Base-by-base conservation (phyloP, 2,113 vertebrate genomes). In the Pungitius pungitius region DNA sequence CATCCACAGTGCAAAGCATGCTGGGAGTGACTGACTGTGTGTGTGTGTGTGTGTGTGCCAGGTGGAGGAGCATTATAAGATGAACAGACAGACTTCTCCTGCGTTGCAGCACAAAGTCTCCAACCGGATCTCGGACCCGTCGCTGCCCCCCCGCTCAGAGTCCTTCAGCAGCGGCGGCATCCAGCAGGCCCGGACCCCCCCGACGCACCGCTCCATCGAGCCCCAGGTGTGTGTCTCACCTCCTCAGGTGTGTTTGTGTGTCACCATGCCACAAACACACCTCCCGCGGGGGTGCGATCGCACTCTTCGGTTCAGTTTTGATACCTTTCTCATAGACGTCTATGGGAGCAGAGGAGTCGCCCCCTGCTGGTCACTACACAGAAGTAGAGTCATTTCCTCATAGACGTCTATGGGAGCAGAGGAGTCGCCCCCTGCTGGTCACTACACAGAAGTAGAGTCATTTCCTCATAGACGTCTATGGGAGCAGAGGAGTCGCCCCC, bases 111-210 rank as follows among this genome's bases (percentile, higher is more conserved):
- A 99, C 70, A 99, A 99, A 84, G 96, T 97, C 84, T 96, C 97
- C 77, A 99, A 99, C 93, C 95, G 98, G 82, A 98, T 99, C 88
- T 99, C 98, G 0, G 98, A 99, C 89, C 98, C 98, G 42, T 95
- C 95, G 73, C 93, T 99, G 88, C 98, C 98, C 1, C 97, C 98
- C 0, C 96, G 98, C 3, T 99, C 98, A 0, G 98, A 99, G 90
- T 99, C 98, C 42, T 99, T 99, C 93, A 97, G 97, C 93, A 97
- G 96, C 57, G 96, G 97, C 3, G 94, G 96, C 8, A 96, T 98
- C 73, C 96, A 98, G 90, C 95, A 96, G 24, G 95, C 96, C 64
- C 92, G 98, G 61, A 99, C 97, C 27, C 97, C 98, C 0, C 97
- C 98, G 30, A 96, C 97, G 96, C 97, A 97, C 73, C 96, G 97